These are phyloP conservation scores for Silvanus unidentatus DNA, from an alignment of 2,888 invertebrate genomes.

Conservation along the genomic window DNA sequence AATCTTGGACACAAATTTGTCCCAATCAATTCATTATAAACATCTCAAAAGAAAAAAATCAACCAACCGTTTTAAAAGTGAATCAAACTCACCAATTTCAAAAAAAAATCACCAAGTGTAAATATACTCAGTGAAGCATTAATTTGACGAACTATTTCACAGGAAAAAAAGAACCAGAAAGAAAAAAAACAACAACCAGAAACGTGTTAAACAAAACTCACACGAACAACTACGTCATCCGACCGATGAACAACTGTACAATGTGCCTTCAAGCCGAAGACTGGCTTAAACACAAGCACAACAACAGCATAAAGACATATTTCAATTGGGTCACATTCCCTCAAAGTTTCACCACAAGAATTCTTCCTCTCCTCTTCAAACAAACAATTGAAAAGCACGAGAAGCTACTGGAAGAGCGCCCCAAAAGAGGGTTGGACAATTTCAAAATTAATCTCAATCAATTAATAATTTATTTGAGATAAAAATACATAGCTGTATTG, in stretches of 20 bases:
- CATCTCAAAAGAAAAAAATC: neutral
- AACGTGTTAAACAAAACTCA: slow-evolving; percentile 4
- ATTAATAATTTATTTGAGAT: slow-evolving; percentile 25
- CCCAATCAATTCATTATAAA: slow-evolving; percentile 6
- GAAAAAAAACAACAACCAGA: slow-evolving; percentile 7
- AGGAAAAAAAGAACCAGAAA: slow-evolving; percentile 5
- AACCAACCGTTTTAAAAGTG: no score
- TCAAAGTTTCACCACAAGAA: slow-evolving; percentile 21
- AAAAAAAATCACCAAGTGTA: no score
- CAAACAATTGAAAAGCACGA: no score
- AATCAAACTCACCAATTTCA: no score
- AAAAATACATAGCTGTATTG: slow-evolving; percentile 12
- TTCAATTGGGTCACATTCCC: slow-evolving; percentile 29
- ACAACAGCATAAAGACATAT: slow-evolving; percentile 22
- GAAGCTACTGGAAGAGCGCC: no score
- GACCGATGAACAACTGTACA: neutral
- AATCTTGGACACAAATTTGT: neutral
- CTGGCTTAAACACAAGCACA: slow-evolving; percentile 11
- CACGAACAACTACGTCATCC: slow-evolving; percentile 2
- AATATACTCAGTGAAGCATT: no score
- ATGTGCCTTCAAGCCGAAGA: slow-evolving; percentile 18
- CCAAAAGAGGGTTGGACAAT: no score
- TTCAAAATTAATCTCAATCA: neutral
- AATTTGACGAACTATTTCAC: no score
- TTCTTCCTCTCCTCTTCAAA: slow-evolving; percentile 12